Base-by-base conservation (phyloP, 1,140 invertebrate genomes). In the Drosophila insularis region DNA sequence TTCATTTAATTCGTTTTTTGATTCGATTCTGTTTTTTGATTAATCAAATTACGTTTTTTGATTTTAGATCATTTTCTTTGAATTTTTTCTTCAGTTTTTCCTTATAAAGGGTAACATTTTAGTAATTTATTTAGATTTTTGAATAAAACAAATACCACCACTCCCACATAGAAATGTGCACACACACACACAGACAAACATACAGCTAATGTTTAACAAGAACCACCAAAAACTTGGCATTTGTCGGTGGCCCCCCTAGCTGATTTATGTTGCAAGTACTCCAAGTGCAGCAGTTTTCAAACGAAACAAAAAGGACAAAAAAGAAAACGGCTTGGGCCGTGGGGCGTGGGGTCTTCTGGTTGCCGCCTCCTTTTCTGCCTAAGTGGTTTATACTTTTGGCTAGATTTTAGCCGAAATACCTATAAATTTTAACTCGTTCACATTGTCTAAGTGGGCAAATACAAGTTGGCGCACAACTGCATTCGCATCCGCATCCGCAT, bases 401-500 rank as follows among this genome's bases (percentile, higher is more conserved):
- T 70, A 89, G 84, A 89, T 87, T 89, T 87, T 87, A 74, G 70
- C 56, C 77, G 84, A 87, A 87, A 87, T 84, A 87, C 84, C 82
- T 84, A 87, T 87, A 87, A 87, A 87, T 87, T 87, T 89, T 80
- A 89, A 89, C 82, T 87, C 82, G 66, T 79, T 86, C 79, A 50
- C 43, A 63, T 71, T 89, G 82, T 86, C 71, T 86, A 86, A 86
- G 82, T 89, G 82, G 82, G 82, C 84, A 89, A 79, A 76, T 77
- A 87, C 79, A 74, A 76, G 66, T 71, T 87, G 60, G 64, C 53
- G 53, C 58, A 53, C 65, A 63, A 53, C 65, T 66, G 65, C 71
- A 62, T 64, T 39, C 78, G 60, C 54, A 62, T 64, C 35, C 78
- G 55, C 46, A 71, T 66, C 60, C 63, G 23, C 74, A 71, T 65